Conservation (phyloP, 2,113 vertebrate species). For the Trematocara marginatum region DNA sequence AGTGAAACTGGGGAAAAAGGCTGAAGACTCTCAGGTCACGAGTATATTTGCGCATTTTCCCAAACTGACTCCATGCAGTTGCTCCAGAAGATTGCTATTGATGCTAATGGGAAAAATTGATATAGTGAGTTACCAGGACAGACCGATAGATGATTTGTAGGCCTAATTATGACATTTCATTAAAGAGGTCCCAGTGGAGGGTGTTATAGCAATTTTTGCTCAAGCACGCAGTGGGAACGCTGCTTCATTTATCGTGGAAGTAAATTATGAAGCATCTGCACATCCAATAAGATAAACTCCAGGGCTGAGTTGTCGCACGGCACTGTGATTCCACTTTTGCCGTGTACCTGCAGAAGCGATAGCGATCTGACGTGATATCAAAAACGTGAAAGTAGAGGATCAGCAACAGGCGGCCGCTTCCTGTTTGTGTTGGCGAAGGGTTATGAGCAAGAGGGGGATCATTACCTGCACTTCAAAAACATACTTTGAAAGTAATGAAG, state of each 20-base stretch:
- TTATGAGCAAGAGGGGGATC: conserved; percentile 4
- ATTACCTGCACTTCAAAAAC: conserved; percentile 29
- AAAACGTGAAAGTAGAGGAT: not conserved
- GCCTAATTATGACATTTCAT: conserved; percentile 39
- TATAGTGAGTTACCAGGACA: not conserved
- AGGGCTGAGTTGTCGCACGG: not conserved
- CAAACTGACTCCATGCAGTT: not conserved
- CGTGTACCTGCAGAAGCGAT: not conserved
- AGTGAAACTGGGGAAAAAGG: not conserved
- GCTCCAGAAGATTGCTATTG: not conserved
- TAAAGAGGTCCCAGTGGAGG: conserved; percentile 5
- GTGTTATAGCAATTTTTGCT: not conserved
- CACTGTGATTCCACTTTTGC: not conserved
- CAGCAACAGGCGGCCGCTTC: not conserved
- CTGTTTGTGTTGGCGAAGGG: conserved; percentile 10
- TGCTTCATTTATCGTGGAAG: not conserved
- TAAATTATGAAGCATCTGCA: not conserved
- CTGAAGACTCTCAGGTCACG: not conserved
- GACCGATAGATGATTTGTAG: conserved; percentile 14
- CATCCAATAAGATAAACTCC: not conserved
- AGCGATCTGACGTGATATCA: conserved; percentile 19
- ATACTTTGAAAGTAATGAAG: conserved; percentile 45
- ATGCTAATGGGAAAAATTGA: not conserved
- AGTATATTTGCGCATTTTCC: not conserved
- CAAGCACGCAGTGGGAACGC: not conserved